phyloP scores from a whole-genome alignment of 2,797 vertebrate genomes.

The Discoglossus pictus region DNA sequence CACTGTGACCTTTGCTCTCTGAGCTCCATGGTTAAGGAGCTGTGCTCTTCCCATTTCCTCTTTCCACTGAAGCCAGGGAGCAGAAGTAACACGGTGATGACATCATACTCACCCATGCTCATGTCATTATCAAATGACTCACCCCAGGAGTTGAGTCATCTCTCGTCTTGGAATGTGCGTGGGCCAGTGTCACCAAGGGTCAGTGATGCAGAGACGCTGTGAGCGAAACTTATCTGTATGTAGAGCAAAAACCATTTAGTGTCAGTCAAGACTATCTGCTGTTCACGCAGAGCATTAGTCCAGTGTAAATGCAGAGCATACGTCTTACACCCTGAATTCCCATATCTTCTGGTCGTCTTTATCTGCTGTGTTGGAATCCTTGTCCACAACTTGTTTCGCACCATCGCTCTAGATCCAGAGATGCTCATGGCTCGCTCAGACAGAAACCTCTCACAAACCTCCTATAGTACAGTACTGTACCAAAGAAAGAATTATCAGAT shows the following conservation, averaged over 20 bases:
- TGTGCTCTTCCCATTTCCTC: background rate
- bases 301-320: background rate
- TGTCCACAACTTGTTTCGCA: too few relatives aligned
- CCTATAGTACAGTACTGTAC: slow-evolving; percentile 12
- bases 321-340: background rate
- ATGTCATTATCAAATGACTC: slow-evolving; percentile 15
- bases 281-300: background rate
- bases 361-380: too few relatives aligned
- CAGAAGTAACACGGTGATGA: slow-evolving; percentile 2
- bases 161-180: background rate
- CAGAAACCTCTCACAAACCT: background rate
- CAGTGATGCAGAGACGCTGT: slow-evolving; percentile 1
- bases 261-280: background rate
- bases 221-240: background rate
- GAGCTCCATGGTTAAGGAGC: too few relatives aligned
- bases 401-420: background rate
- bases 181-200: slow-evolving; percentile 5
- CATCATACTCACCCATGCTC: slow-evolving; percentile 7
- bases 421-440: background rate
- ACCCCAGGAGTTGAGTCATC: slow-evolving; percentile 12
- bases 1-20: slow-evolving; percentile 25
- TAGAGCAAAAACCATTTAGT: background rate
- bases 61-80: slow-evolving; percentile 6
- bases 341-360: too few relatives aligned
- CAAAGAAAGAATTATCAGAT: slow-evolving; percentile 34